Evolutionary conservation across 2,888 invertebrate species (phyloP).

Genomic region (Amiota mariae): DNA sequence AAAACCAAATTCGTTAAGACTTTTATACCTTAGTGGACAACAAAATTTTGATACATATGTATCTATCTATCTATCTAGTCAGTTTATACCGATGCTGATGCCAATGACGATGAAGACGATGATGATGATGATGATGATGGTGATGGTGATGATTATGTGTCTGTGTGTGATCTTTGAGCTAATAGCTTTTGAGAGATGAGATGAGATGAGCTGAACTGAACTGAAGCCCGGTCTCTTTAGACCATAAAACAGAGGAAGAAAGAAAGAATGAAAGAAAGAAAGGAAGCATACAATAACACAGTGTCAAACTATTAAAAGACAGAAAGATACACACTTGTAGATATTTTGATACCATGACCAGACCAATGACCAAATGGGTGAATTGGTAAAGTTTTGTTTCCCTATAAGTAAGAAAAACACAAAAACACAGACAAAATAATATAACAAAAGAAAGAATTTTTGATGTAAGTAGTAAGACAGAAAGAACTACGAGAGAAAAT

Average conservation of each 20-base stretch:
- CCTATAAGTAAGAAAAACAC: too few relatives aligned
- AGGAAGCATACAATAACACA: not conserved
- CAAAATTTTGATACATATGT: not conserved
- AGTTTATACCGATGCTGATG: not conserved
- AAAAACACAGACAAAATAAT: not conserved
- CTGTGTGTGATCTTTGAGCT: not conserved
- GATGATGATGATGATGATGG: not conserved
- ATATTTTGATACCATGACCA: too few relatives aligned
- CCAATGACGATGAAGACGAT: not conserved
- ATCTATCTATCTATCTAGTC: not conserved
- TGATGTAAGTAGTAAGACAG: constrained; percentile 1
- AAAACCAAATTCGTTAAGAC: constrained; percentile 48
- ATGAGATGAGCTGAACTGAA: not conserved
- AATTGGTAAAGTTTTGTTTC: too few relatives aligned
- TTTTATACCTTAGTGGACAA: constrained; percentile 53
- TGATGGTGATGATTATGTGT: not conserved
- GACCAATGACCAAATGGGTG: too few relatives aligned
- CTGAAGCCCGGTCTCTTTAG: not conserved
- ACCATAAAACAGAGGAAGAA: not conserved
- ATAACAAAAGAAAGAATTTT: constrained; percentile 8
- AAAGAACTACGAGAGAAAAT: constrained; percentile 55
- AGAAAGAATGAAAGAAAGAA: not conserved
- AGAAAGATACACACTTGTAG: too few relatives aligned
- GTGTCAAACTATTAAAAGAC: too few relatives aligned
- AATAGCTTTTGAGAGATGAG: not conserved